Base-by-base conservation (phyloP, 92 coral and sea anemone species). In the Plumapathes pennacea region DNA sequence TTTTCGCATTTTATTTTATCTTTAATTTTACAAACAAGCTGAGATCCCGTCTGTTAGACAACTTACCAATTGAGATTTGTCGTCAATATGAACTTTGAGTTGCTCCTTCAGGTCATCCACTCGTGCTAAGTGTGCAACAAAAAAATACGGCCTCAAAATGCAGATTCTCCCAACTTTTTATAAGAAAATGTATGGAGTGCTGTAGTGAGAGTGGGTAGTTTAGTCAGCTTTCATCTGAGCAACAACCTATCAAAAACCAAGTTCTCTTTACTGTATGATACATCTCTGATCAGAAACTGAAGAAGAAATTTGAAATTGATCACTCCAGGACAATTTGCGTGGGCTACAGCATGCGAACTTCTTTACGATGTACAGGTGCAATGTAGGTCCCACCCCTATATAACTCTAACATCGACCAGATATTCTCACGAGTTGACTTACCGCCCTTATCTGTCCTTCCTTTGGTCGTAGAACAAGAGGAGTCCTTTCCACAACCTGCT, bases 61-160 rank as follows among this genome's bases (percentile, higher is more conserved):
- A 42, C 81, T 77, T 50, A 86, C 97, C 64, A 50, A 13, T 78
- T 41, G 56, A 17, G 85, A 72, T 0, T 15, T n/a, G 68, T 82
- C 75, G 65, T 65, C 38, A 1, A 67, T 77, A 2, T 20, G 2
- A 11, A 81, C 86, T 43, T 21, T 64, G 33, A 78, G 31, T n/a
- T 72, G 64, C 12, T 74, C 80, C 4, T 67, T 81, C 33, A 90
- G 83, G 38, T 86, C 44, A 47, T 90, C 97, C 7, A 90, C 97
- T 23, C 46, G 12, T 15, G 42, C 97, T 90, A 44, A 21, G 54
- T 25, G 34, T 5, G 58, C 4, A 32, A 26, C 6, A 37, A 20
- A 22, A 21, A n/a, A n/a, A n/a, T n/a, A 22, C 36, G 18, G 18
- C 14, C 13, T 10, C n/a, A 26, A 10, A 46, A 20, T 15, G 24